phyloP scores from a whole-genome alignment of 1,140 invertebrate genomes.

The Phymorhynchus buccinoides region DNA sequence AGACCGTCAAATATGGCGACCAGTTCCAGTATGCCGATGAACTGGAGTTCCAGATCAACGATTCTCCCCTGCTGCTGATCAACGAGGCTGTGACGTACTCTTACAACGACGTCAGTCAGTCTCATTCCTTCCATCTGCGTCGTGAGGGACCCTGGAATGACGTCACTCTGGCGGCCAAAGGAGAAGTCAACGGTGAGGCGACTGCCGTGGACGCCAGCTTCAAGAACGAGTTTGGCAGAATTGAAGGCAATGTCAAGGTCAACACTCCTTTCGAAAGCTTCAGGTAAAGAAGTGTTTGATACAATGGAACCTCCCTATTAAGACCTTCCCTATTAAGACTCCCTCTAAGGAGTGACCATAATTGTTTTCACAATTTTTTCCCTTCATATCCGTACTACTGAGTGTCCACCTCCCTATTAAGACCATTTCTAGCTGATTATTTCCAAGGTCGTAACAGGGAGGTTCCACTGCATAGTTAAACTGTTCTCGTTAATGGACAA shows the following conservation, averaged over 20 bases:
- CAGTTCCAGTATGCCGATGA: neutral
- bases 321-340: no score
- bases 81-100: neutral
- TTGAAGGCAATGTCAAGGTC: slow-evolving; percentile 24
- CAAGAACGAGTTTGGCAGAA: slow-evolving; percentile 26
- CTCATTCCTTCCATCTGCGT: neutral
- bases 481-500: no score
- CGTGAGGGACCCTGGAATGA: slow-evolving; percentile 22
- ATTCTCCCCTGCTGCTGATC: neutral
- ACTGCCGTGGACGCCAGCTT: neutral
- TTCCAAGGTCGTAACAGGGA: no score
- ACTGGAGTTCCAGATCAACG: neutral
- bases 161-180: neutral
- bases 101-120: neutral
- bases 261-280: slow-evolving; percentile 23
- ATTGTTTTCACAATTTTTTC: no score
- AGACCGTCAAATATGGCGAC: slow-evolving; percentile 15
- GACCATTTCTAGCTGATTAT: no score
- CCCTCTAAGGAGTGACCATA: no score
- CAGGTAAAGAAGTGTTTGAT: neutral
- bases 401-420: no score
- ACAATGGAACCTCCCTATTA: no score
- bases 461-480: no score
- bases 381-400: no score
- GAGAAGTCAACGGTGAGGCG: neutral